Base-by-base conservation (phyloP, 2,113 vertebrate species). In the Oryzias curvinotus region DNA sequence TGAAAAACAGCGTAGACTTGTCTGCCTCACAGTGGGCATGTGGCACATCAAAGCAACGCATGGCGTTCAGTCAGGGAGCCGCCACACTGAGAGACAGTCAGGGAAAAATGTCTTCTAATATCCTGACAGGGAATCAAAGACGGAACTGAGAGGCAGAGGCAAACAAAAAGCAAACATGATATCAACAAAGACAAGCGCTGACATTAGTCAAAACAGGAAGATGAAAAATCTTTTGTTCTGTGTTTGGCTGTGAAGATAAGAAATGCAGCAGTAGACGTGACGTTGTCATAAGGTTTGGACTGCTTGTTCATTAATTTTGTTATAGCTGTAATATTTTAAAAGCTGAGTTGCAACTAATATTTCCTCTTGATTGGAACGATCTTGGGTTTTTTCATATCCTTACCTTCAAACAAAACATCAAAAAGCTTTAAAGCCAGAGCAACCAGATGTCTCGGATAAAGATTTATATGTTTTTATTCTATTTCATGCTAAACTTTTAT, bases 111-210 rank as follows among this genome's bases (percentile, higher is more conserved):
- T 86, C 85, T 59, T 75, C 78, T 73, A 75, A 78, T 66, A 19
- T 68, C 72, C 66, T 89, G 85, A 85, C 86, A 69, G 75, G 53
- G 30, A 84, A 89, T 88, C 89, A 90, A 89, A 87, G 79, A 59
- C 1, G 78, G 77, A 73, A 62, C 63, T 28, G 68, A 51, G 79
- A 78, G 75, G 72, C 56, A 79, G 82, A 74, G 80, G 79, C 46
- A 64, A 74, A 71, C 63, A 64, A 75, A 70, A 80, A 81, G 72
- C 62, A 18, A 78, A 72, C 53, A 61, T 6, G 28, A 83, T 84
- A 86, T 85, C 69, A 71, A 78, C 80, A 42, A 5, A 73, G 88
- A 87, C 87, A 84, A 85, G 85, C 84, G 86, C 79, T 89, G 87
- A 85, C 89, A 87, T 84, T 80, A 88, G 77, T 90, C 82, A 84